phyloP scores from a whole-genome alignment of 2,797 vertebrate genomes.

The Xiphophorus birchmanni region DNA sequence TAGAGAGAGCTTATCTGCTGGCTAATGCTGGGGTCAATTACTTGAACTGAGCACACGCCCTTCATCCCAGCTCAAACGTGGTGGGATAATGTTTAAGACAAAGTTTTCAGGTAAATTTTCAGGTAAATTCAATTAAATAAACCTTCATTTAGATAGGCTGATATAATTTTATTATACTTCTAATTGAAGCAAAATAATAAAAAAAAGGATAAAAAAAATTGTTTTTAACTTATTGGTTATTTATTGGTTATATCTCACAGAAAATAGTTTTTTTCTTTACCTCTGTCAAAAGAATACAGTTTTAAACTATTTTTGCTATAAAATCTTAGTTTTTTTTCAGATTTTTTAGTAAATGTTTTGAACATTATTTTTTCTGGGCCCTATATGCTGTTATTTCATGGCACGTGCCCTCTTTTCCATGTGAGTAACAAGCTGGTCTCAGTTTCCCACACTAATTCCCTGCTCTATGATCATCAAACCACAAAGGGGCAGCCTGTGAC shows the following conservation, averaged over 20 bases:
- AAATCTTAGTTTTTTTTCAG: neutral
- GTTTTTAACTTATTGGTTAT: neutral
- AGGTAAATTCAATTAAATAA: neutral
- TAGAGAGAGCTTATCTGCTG: slow-evolving; percentile 45
- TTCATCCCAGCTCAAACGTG: slow-evolving; percentile 21
- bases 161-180: neutral
- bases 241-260: neutral
- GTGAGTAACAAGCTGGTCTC: slow-evolving; percentile 50
- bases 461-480: slow-evolving; percentile 41
- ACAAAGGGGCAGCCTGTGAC: slow-evolving; percentile 50
- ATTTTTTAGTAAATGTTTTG: neutral
- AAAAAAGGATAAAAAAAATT: neutral
- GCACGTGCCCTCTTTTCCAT: slow-evolving; percentile 36
- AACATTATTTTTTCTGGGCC: neutral
- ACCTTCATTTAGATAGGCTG: neutral
- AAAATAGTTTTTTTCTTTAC: neutral
- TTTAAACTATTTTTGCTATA: neutral
- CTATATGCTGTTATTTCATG: slow-evolving; percentile 24
- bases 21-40: slow-evolving; percentile 43
- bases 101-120: no score
- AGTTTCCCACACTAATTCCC: slow-evolving; percentile 70
- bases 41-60: slow-evolving; percentile 26
- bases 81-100: neutral
- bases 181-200: neutral
- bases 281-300: neutral